Evolutionary conservation across 23 tunicate genomes (phyloP).

Genomic region (Botrylloides violaceus): DNA sequence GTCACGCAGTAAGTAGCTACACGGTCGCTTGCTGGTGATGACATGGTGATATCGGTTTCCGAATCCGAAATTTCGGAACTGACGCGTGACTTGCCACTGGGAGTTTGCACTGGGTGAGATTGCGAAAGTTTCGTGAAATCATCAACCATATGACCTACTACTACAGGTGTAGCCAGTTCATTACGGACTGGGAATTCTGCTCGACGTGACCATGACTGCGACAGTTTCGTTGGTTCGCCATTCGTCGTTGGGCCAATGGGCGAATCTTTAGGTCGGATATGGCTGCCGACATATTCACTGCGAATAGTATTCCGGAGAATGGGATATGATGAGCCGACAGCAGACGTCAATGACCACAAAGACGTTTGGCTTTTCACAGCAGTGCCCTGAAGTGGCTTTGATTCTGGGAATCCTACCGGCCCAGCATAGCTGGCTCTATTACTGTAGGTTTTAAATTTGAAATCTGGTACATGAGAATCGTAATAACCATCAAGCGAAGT

Average conservation of each 20-base stretch:
- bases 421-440: neutral
- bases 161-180: neutral
- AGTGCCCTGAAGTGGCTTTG: neutral
- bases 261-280: neutral
- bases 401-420: neutral
- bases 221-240: neutral
- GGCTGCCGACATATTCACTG: neutral
- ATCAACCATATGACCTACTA: neutral
- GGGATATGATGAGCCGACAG: neutral
- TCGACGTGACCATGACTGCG: neutral
- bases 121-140: neutral
- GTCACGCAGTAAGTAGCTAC: neutral
- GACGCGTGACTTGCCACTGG: conserved; percentile 1
- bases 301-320: neutral
- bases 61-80: conserved; percentile 12
- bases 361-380: conserved; percentile 6
- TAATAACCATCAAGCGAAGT: neutral
- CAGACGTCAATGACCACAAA: conserved; percentile 18
- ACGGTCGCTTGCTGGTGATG: conserved; percentile 1
- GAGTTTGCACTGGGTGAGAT: neutral
- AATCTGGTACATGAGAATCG: neutral
- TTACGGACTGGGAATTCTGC: neutral
- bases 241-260: neutral
- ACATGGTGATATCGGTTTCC: conserved; percentile 21
- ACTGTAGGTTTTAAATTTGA: neutral